phyloP scores from a whole-genome alignment of 2,888 invertebrate genomes.

The Lasioglossum pauxillum region DNA sequence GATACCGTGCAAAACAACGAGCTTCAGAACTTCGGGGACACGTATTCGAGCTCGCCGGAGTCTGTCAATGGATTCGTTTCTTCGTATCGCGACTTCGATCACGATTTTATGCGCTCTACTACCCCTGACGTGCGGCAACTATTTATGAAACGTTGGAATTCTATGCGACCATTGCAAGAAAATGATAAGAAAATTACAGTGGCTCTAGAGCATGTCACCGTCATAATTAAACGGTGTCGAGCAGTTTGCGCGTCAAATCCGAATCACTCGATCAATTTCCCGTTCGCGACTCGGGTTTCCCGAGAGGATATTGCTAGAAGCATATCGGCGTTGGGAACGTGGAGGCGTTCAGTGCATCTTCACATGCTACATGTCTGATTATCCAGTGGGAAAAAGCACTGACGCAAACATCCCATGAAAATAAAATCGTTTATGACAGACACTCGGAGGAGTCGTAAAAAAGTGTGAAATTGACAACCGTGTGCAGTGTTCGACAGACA shows the following conservation, averaged over 20 bases:
- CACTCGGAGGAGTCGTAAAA: background rate
- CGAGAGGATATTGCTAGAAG: slow-evolving; percentile 44
- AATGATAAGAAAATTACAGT: background rate
- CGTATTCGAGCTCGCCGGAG: background rate
- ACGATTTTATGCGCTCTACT: background rate
- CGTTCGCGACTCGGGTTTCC: slow-evolving; percentile 25
- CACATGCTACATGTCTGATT: background rate
- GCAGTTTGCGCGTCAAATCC: slow-evolving; percentile 38
- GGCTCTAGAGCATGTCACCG: background rate
- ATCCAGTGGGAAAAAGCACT: background rate
- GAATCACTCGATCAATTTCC: slow-evolving; percentile 53
- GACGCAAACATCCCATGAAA: background rate
- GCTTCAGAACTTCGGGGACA: background rate
- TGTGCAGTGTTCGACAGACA: no score
- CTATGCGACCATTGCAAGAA: background rate
- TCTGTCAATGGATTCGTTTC: background rate
- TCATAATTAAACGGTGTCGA: slow-evolving; percentile 2
- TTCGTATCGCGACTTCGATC: background rate
- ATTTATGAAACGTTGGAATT: background rate
- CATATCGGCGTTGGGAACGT: slow-evolving; percentile 11
- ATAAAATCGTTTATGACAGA: background rate
- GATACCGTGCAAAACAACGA: background rate
- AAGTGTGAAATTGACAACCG: background rate
- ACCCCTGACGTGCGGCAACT: background rate
- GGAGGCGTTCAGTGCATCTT: background rate